A percentile compares a stretch with the other conserved stretches of the same genome.
Conservation (phyloP, 2,888 invertebrate species). For the Sphaerophoria rueppellii region DNA sequence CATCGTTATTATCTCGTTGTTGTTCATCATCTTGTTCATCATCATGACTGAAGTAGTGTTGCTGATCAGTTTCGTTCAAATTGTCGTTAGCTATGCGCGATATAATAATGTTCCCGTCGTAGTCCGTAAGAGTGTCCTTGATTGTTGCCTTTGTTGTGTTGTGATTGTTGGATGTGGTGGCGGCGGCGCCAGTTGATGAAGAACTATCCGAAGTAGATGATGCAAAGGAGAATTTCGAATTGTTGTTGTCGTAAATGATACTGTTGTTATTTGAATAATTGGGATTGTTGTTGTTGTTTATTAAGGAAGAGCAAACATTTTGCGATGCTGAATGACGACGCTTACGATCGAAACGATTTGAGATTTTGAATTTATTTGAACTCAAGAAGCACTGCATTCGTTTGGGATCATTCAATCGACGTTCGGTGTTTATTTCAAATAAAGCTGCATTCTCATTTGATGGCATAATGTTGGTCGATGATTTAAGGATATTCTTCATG, state of each 20-base stretch:
- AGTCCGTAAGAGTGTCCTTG: slow-evolving; percentile 58
- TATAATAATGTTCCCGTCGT: slow-evolving; percentile 57
- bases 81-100: slow-evolving; percentile 42
- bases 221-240: slow-evolving; percentile 58
- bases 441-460: slow-evolving; percentile 39
- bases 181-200: slow-evolving; percentile 15
- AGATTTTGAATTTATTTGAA: slow-evolving; percentile 73
- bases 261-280: slow-evolving; percentile 74
- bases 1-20: slow-evolving; percentile 16
- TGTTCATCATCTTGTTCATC: slow-evolving; percentile 28
- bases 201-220: slow-evolving; percentile 35
- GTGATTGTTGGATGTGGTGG: slow-evolving; percentile 8
- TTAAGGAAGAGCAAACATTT: slow-evolving; percentile 74
- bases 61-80: slow-evolving; percentile 41
- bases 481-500: slow-evolving; percentile 67
- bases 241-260: slow-evolving; percentile 75
- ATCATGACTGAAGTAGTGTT: slow-evolving; percentile 37
- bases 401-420: slow-evolving; percentile 66
- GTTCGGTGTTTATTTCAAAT: slow-evolving; percentile 63
- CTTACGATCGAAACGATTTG: slow-evolving; percentile 83
- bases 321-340: slow-evolving; percentile 84
- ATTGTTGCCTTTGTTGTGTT: slow-evolving; percentile 56
- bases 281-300: slow-evolving; percentile 54
- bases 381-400: slow-evolving; percentile 74
- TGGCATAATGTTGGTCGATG: slow-evolving; percentile 21